Base-by-base conservation (phyloP, 2,797 vertebrate genomes). In the Garrulus glandarius region DNA sequence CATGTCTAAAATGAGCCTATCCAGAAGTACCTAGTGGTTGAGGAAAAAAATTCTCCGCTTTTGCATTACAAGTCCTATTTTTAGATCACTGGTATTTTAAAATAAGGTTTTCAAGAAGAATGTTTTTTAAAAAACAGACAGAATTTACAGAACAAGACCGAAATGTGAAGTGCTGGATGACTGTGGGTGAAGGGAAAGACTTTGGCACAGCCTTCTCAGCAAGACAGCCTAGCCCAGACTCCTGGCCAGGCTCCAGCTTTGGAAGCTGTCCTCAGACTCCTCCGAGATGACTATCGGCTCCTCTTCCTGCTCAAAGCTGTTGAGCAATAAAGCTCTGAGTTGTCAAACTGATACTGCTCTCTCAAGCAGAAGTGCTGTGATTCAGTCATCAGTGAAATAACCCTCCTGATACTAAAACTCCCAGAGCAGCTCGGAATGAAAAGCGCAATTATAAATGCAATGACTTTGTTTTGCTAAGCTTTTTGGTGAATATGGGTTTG, bases 311-410 rank as follows among this genome's bases (percentile, higher is more conserved):
- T 96, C 22, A 1, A 80, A 94, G 88, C 81, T 84, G 67, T 95
- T 93, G 95, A 91, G 92, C 88, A 94, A 93, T 83, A 94, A 88
- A 69, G 67, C 85, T 93, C 80, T 52, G 89, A 89, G 84, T 60
- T 94, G 90, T 94, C 92, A 96, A 76, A 92, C 86, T 85, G 91
- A 94, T 89, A 84, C 74, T 53, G 41, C 86, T 87, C 93, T 82
- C 63, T 81, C 83, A 86, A 80, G 90, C 88, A 95, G 93, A 95
- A 96, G 78, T 77, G 60, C 60, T 92, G 52, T 52, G 91, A 83
- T 91, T 96, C 93, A 91, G 88, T 64, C 84, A 68, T 37, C 4
- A 3, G 84, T 64, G 78, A 89, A 95, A 89, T 50, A 89, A 92
- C 60, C n/a, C 50, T 86, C 75, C 69, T 3, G 12, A 91, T 41